A percentile compares a stretch with the other conserved stretches of the same genome.
Conservation (phyloP, 2,797 vertebrate genomes). For the Todus mexicanus region DNA sequence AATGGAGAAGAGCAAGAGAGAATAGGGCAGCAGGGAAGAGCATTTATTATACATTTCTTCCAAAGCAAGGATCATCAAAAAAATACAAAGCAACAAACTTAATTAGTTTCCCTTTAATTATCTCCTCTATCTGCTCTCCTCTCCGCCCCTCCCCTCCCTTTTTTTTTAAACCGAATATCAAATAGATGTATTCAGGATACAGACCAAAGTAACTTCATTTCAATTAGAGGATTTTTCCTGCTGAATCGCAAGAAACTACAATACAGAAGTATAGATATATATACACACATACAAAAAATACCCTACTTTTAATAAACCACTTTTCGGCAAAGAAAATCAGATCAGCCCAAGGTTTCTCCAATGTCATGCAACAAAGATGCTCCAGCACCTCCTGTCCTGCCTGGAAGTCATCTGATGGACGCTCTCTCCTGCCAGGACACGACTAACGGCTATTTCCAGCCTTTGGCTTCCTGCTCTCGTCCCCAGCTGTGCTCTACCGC, state of each 20-base stretch:
- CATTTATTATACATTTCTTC: neutral
- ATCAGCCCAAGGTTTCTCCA: constrained; percentile 48
- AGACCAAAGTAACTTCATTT: neutral
- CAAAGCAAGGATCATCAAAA: neutral
- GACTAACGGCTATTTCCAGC: constrained; percentile 45
- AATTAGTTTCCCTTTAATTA: constrained; percentile 25
- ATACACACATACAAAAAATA: neutral
- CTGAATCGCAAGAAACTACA: neutral
- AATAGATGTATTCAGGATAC: neutral
- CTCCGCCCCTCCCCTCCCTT: no score
- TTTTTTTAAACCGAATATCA: neutral
- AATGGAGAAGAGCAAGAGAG: neutral
- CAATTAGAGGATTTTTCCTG: neutral
- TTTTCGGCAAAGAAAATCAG: neutral
- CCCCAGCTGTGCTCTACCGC: constrained; percentile 49
- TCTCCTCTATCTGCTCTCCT: neutral
- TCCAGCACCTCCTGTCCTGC: neutral
- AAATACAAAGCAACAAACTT: neutral
- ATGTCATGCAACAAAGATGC: constrained; percentile 22
- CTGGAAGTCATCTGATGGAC: neutral
- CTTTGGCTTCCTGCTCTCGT: neutral
- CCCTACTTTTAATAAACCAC: neutral
- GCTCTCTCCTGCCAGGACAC: constrained; percentile 4
- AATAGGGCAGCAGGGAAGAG: neutral
- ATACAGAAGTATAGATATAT: neutral